Evolutionary conservation across 2,888 invertebrate species (phyloP), one percentile per base, ranked within the genome.

Genomic region (Heliconius charithonia): DNA sequence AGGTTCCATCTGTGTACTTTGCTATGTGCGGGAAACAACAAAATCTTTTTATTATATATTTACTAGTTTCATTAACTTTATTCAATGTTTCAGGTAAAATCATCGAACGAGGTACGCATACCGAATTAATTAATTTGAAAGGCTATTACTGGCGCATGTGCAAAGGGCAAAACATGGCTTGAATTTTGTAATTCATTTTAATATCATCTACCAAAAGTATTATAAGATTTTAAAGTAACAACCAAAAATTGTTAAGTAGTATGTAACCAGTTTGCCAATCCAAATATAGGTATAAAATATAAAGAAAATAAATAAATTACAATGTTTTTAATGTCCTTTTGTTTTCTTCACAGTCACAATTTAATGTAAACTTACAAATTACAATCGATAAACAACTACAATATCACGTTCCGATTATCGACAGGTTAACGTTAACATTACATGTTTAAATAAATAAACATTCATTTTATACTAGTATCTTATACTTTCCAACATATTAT

Each of bases 31-130:
- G 22, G 22, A 9, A 22, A 51, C 7, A 45, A 16, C 45, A 51
- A 51, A 32, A 32, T 67, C 27, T 6, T 16, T 3, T 25, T 32
- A 16, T 12, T 32, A 22, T n/a, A 29, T 56, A 56, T 22, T 56
- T 9, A 59, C 4, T 56, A 22, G 22, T 56, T 56, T n/a, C 56
- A n/a, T 56, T 22, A 71, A 29, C 13, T 9, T 16, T 59, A 25
- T 72, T 51, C 13, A 59, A 59, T 72, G 32, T 72, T 72, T 12
- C 86, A 88, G 98, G 98, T 51, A 93, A 93, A 83, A 96, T 98
- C 22, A 96, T 96, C 6, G 98, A 98, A 87, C 95, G 96, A 83
- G 98, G 98, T 63, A 96, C 96, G 2, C 97, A 98, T 85, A 92
- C 96, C 2, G 96, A 97, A 84, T 92, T 98, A 22, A 95, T 97